Evolutionary conservation across 2,113 vertebrate species (phyloP), one percentile per base, ranked within the genome.

Genomic region (Vimba vimba): DNA sequence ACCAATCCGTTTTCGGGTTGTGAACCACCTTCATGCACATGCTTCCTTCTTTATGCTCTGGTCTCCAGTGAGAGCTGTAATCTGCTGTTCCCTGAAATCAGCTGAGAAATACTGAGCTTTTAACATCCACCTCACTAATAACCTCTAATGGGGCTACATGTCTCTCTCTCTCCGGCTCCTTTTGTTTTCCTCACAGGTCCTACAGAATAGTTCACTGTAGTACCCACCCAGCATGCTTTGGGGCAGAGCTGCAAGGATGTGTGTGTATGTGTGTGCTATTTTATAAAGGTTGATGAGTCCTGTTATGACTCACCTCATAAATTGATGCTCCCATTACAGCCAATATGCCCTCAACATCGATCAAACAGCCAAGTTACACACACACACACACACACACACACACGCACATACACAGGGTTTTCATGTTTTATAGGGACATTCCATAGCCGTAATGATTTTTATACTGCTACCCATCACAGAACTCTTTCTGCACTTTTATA

Each of bases 1-100:
- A 47, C 12, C 23, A 75, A 47, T 13, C 1, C 1, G 2, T 27
- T 47, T 75, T 17, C 13, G 21, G 10, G 4, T n/a, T 73, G 3
- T 74, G 23, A 47, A 74, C 12, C 39, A 45, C 75, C 30, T 21
- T 71, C 2, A 69, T 75, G 10, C 39, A 43, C 45, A 33, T 30
- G 19, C 64, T 68, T 68, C 2, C 2, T 50, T 25, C 39, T 69
- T 83, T 83, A 19, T 59, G n/a, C 50, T 78, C 59, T 57, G 57
- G 36, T 79, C 86, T 62, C 82, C 12, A 4, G 8, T 21, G 12
- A 79, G 77, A 87, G 17, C 50, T 81, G 59, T 60, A 68, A 80
- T 73, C 9, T 84, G 25, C 59, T 84, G 66, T 88, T 88, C 87
- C 82, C 73, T 73, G 80, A 86, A 88, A 76, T 76, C 68, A 86